Conservation (phyloP, 2,113 vertebrate species). For the Piaya cayana region DNA sequence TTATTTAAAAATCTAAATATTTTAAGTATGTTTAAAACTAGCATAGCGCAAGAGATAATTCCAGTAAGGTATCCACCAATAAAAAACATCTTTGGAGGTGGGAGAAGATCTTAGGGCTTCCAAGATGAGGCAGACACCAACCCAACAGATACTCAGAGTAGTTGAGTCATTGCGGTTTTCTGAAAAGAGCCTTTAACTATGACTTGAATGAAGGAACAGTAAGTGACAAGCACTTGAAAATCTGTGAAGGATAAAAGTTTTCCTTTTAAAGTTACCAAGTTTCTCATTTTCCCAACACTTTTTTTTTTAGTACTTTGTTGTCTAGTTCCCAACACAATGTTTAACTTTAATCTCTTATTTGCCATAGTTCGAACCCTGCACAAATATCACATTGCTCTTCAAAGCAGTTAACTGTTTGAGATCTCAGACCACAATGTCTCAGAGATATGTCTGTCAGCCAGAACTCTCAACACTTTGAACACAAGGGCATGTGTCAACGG, state of each 20-base stretch:
- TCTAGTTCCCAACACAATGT: background rate
- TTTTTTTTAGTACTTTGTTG: background rate
- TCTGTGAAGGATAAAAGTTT: background rate
- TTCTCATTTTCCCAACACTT: background rate
- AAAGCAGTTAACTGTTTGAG: background rate
- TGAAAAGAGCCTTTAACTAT: background rate
- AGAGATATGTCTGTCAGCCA: background rate
- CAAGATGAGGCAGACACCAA: background rate
- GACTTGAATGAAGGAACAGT: background rate
- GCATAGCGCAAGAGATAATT: background rate
- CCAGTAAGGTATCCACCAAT: background rate
- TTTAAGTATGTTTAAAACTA: background rate
- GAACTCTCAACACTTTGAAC: background rate
- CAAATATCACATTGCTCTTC: background rate
- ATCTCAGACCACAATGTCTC: background rate
- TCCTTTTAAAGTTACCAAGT: background rate
- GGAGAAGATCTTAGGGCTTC: constrained; percentile 6
- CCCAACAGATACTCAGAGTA: constrained; percentile 15
- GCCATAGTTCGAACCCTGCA: background rate
- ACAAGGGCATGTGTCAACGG: accelerated
- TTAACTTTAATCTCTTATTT: background rate
- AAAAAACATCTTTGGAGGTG: background rate
- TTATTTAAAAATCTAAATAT: background rate
- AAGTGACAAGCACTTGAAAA: background rate
- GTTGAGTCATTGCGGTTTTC: constrained; percentile 12